Percentiles rank a stretch among this genome's conserved stretches.
Conservation (phyloP, 2,113 vertebrate genomes). For the Parus major region DNA sequence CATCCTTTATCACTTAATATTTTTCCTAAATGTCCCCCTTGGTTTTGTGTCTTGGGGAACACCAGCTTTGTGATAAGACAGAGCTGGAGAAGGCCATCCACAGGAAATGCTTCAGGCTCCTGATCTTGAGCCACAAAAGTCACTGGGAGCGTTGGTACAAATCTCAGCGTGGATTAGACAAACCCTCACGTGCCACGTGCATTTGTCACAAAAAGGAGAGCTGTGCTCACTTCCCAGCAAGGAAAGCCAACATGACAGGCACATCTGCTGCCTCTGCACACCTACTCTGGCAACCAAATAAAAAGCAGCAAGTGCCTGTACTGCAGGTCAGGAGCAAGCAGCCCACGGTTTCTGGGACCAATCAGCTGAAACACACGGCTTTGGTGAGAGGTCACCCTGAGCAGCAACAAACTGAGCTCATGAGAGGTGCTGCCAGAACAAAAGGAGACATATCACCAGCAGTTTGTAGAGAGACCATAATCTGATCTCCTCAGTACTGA, state of each 20-base stretch:
- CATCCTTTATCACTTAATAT: background rate
- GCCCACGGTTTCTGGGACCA: background rate
- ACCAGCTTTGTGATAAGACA: background rate
- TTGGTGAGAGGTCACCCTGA: background rate
- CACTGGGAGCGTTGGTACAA: rapidly evolving
- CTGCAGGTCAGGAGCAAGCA: background rate
- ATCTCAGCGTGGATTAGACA: background rate
- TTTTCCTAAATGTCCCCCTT: background rate
- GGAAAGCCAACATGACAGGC: background rate
- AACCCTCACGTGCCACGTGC: background rate
- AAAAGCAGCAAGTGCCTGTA: background rate
- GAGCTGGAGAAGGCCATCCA: background rate
- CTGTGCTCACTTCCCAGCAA: background rate
- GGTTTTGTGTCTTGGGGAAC: background rate
- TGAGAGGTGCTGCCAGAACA: background rate
- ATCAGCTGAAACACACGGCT: rapidly evolving
- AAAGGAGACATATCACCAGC: background rate
- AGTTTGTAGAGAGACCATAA: background rate
- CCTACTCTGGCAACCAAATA: rapidly evolving
- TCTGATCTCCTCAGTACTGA: background rate
- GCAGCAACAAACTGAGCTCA: background rate
- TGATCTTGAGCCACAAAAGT: background rate
- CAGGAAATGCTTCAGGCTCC: background rate
- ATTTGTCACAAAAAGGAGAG: background rate
- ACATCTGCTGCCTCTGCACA: background rate